Evolutionary conservation across 2,888 invertebrate genomes (phyloP).

Genomic region (Synanthedon formicaeformis): DNA sequence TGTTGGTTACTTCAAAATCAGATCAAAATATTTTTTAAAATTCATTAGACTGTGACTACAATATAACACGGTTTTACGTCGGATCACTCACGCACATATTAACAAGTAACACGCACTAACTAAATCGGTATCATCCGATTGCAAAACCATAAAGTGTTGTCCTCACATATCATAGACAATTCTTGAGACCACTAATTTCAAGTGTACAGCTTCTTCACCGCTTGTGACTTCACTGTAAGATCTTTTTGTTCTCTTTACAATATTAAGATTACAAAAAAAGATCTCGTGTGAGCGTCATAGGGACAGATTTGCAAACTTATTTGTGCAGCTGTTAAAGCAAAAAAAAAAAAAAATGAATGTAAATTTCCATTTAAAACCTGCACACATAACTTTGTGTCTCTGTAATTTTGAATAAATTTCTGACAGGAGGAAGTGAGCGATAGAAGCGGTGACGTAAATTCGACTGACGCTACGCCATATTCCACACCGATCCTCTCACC

Average conservation of each 20-base stretch:
- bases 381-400: conserved; percentile 36
- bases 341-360: background rate
- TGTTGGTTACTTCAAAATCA: too few species aligned
- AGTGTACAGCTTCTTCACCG: background rate
- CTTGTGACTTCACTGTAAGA: background rate
- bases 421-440: conserved; percentile 62
- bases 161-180: conserved; percentile 36
- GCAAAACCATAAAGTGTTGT: conserved; percentile 38
- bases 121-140: background rate
- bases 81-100: background rate
- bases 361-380: conserved; percentile 9
- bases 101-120: background rate
- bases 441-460: conserved; percentile 47
- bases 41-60: too few species aligned
- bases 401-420: conserved; percentile 45
- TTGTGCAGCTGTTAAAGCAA: conserved; percentile 4
- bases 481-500: conserved; percentile 51
- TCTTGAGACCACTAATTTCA: conserved; percentile 9
- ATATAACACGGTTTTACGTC: conserved; percentile 5
- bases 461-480: conserved; percentile 48
- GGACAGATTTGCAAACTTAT: conserved; percentile 23
- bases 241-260: conserved; percentile 2
- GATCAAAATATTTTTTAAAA: too few species aligned
- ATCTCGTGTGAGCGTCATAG: background rate
- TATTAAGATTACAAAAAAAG: background rate